Conservation (phyloP, 2,888 invertebrate genomes). For the Drosophila helvetica region DNA sequence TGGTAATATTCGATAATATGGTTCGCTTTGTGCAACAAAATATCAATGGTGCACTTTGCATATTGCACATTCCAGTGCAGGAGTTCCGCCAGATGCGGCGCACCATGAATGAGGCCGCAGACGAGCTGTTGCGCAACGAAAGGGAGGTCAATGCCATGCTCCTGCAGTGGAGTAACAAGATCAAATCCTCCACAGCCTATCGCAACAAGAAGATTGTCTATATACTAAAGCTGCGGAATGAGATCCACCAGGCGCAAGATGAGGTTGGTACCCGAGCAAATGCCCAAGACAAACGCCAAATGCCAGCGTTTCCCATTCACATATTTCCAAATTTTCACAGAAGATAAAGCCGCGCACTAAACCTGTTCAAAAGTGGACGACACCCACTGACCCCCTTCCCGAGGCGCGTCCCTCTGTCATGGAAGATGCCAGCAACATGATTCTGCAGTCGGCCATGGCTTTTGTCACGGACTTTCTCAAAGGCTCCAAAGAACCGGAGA, state of each 20-base stretch:
- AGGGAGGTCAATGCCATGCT: not conserved
- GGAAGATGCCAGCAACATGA: not conserved
- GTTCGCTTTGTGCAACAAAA: not conserved
- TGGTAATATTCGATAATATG: not conserved
- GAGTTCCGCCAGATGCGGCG: not conserved
- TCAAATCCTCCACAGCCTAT: not conserved
- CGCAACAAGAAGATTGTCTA: constrained; percentile 13
- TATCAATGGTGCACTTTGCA: not conserved
- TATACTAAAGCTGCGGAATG: not conserved
- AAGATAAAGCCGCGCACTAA: not conserved
- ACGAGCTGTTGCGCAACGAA: not conserved
- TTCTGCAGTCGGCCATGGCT: not conserved
- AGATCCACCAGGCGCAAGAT: not conserved
- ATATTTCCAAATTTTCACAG: not conserved
- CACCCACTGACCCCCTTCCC: not conserved
- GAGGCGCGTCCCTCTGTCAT: not conserved
- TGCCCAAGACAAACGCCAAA: not conserved
- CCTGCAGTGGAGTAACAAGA: not conserved
- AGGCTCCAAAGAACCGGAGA: not conserved
- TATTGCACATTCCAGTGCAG: not conserved
- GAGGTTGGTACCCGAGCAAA: not conserved
- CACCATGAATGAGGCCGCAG: not conserved
- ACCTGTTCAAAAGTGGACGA: not conserved
- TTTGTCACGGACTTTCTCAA: not conserved
- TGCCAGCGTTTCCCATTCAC: not conserved